A percentile compares a stretch with the other conserved stretches of the same genome.
These are phyloP conservation scores for Drosophila multiciliata DNA, from an alignment of 2,888 invertebrate genomes.

Conservation along the genomic window DNA sequence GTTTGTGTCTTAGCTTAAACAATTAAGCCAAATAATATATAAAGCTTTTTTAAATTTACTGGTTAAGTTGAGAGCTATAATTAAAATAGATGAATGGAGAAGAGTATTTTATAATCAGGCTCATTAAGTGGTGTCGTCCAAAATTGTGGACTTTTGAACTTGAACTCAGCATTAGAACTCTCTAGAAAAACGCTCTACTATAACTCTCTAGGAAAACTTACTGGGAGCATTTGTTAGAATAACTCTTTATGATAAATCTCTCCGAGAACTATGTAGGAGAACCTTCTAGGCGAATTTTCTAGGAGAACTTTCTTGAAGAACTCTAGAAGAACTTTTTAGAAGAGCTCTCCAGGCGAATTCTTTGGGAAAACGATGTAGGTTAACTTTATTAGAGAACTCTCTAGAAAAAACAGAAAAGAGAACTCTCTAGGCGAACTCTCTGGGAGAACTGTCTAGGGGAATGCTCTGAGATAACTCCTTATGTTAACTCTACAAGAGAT, in stretches of 20 bases:
- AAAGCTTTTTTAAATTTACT: slow-evolving; percentile 38
- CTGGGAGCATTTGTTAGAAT: too few species aligned
- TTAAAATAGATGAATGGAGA: background rate
- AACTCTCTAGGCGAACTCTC: background rate
- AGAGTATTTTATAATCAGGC: background rate
- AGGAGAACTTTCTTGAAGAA: background rate
- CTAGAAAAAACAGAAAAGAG: background rate
- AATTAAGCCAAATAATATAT: background rate
- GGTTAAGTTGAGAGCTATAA: background rate
- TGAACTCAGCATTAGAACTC: slow-evolving; percentile 28
- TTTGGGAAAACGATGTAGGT: too few species aligned
- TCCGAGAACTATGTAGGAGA: background rate
- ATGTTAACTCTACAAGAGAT: background rate
- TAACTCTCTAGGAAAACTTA: background rate
- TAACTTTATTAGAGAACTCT: background rate
- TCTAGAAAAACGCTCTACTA: fast-evolving
- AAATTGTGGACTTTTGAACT: slow-evolving; percentile 19
- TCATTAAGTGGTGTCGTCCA: background rate
- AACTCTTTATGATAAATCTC: background rate
- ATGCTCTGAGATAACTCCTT: background rate
- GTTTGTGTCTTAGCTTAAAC: slow-evolving; percentile 54
- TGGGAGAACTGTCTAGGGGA: too few species aligned
- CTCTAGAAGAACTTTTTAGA: background rate
- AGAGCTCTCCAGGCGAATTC: background rate
- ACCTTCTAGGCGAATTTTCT: background rate